Percentiles rank a stretch among this genome's conserved stretches.
phyloP scores from a whole-genome alignment of 1,140 invertebrate species.

The Phortica variegata region DNA sequence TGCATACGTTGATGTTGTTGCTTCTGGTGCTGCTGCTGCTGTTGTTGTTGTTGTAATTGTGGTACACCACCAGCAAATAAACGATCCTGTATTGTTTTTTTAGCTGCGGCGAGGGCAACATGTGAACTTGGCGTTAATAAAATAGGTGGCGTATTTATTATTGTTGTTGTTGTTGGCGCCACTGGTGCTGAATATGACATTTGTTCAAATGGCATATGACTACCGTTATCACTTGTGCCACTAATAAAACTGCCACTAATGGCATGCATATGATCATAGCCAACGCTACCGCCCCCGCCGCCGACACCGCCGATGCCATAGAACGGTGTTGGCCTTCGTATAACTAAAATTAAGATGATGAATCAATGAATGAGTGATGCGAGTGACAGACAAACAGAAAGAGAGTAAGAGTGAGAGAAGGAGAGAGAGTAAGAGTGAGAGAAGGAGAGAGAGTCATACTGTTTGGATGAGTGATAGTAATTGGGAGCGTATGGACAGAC shows the following conservation, averaged over 20 bases:
- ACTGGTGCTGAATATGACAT: not conserved
- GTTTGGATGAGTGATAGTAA: too few species aligned
- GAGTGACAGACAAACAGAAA: constrained; percentile 4
- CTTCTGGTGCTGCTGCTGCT: not conserved
- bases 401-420: too few species aligned
- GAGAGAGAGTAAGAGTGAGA: too few species aligned
- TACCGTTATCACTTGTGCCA: constrained; percentile 5
- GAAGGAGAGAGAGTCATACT: not conserved
- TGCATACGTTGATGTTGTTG: not conserved
- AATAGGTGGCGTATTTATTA: constrained; percentile 15
- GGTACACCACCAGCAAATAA: constrained; percentile 28
- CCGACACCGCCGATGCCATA: constrained; percentile 40
- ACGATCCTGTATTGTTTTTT: constrained; percentile 44
- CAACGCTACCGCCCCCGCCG: constrained; percentile 26
- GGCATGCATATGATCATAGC: constrained; percentile 11
- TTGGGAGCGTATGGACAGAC: too few species aligned
- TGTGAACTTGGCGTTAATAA: constrained; percentile 11
- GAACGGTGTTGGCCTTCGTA: constrained; percentile 50
- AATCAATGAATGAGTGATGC: constrained; percentile 47
- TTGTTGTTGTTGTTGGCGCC: constrained; percentile 1
- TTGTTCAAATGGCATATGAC: not conserved
- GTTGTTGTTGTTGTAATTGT: not conserved
- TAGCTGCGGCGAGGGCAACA: constrained; percentile 37
- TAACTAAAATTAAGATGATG: constrained; percentile 57
- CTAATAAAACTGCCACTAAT: constrained; percentile 27